A percentile compares a stretch with the other conserved stretches of the same genome.
Conservation (phyloP, 2,797 vertebrate species). For the Mico argentatus region DNA sequence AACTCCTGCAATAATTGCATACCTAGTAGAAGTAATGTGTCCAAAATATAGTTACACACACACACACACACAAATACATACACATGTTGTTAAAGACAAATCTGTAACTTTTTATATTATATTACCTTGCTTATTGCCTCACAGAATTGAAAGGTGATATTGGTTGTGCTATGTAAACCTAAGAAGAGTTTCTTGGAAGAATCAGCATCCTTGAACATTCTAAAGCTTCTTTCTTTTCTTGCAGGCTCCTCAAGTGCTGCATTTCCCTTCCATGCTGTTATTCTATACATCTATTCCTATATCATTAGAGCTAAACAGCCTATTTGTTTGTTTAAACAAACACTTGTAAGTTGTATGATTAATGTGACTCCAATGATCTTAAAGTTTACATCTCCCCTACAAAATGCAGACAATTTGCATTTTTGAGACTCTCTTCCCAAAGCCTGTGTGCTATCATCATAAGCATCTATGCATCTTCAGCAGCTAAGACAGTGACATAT, state of each 20-base stretch:
- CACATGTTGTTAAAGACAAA: neutral
- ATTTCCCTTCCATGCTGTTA: neutral
- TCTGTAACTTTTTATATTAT: neutral
- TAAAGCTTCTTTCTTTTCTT: neutral
- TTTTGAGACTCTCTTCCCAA: neutral
- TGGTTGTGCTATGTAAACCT: neutral
- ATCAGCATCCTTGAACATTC: neutral
- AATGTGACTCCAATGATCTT: neutral
- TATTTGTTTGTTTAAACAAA: neutral
- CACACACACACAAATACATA: neutral
- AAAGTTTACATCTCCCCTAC: neutral
- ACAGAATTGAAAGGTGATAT: neutral
- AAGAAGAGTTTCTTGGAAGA: neutral
- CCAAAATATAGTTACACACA: neutral
- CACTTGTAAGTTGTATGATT: neutral
- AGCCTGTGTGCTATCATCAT: neutral
- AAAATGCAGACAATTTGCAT: neutral
- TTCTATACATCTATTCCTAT: neutral
- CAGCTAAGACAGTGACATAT: neutral
- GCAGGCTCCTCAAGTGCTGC: neutral
- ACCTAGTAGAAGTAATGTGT: neutral
- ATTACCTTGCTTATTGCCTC: neutral
- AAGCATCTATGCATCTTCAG: neutral
- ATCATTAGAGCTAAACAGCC: neutral
- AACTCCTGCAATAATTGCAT: neutral